phyloP scores from a whole-genome alignment of 2,797 vertebrate genomes.

The Vespertilio murinus region DNA sequence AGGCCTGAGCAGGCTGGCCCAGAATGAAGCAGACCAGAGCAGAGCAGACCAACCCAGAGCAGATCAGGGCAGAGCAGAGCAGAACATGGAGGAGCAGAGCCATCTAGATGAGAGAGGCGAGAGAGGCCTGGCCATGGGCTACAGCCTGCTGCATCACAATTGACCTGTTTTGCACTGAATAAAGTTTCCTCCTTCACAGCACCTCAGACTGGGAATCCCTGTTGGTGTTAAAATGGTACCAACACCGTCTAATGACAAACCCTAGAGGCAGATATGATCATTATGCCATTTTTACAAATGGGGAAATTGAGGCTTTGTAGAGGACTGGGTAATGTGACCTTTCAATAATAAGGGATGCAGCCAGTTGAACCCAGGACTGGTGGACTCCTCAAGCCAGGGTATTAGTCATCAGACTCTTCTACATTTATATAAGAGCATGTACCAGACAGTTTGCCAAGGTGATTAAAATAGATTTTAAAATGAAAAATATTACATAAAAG shows the following conservation, averaged over 20 bases:
- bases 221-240: neutral
- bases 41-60: neutral
- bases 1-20: neutral
- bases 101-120: neutral
- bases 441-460: neutral
- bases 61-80: neutral
- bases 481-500: neutral
- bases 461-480: neutral
- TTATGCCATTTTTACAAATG: neutral
- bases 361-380: neutral
- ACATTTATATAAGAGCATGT: neutral
- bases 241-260: neutral
- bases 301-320: neutral
- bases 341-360: neutral
- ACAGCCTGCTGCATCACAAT: neutral
- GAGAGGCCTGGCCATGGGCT: neutral
- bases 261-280: neutral
- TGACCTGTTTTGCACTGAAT: neutral
- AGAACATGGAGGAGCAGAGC: neutral
- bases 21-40: neutral
- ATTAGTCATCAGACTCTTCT: neutral
- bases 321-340: neutral
- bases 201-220: neutral
- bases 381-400: neutral
- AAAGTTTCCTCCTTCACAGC: neutral